Conservation (phyloP, 2,113 vertebrate species). For the Pogonocichla stellata region DNA sequence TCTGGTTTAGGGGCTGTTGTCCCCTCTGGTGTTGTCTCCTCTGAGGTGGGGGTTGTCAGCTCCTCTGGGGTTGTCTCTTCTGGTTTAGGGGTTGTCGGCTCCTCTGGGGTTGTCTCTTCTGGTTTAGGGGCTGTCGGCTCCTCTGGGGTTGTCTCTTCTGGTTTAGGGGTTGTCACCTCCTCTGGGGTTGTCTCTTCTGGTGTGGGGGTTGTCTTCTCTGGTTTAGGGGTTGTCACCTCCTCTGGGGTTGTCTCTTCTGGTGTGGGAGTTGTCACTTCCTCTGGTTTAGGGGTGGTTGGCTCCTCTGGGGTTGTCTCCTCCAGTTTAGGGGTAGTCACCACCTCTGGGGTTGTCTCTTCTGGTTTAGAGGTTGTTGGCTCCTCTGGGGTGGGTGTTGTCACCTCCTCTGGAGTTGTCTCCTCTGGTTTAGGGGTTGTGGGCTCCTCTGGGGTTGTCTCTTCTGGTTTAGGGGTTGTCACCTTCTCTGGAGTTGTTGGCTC, state of each 20-base stretch:
- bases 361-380: background rate
- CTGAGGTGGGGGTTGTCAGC: rapidly evolving
- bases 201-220: background rate
- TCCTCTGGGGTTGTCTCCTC: rapidly evolving
- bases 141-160: too few species aligned
- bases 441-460: background rate
- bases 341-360: background rate
- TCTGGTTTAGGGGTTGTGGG: rapidly evolving
- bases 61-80: rapidly evolving
- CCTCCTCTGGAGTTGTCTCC: background rate
- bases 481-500: background rate
- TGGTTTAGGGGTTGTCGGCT: rapidly evolving
- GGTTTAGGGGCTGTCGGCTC: rapidly evolving
- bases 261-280: background rate
- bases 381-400: too few species aligned
- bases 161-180: too few species aligned
- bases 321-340: rapidly evolving
- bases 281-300: too few species aligned
- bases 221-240: rapidly evolving
- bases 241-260: background rate
- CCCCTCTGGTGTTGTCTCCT: background rate
- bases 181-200: background rate
- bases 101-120: background rate
- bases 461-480: rapidly evolving
- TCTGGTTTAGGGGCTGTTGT: background rate